phyloP scores from a whole-genome alignment of 2,888 invertebrate species.

The Charanyca ferruginea region DNA sequence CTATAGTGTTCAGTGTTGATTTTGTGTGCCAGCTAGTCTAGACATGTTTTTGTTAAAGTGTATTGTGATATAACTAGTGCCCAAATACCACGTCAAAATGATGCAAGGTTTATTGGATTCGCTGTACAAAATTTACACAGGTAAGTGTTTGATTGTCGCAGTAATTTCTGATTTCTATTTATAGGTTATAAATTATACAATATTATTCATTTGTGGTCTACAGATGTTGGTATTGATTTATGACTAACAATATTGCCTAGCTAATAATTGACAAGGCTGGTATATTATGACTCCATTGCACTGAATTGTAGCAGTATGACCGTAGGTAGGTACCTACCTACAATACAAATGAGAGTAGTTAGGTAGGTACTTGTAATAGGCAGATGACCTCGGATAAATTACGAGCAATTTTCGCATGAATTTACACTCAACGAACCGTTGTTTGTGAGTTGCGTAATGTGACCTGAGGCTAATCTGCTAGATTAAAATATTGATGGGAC shows the following conservation, averaged over 20 bases:
- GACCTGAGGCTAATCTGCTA: constrained; percentile 55
- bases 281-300: constrained; percentile 43
- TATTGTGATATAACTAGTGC: constrained; percentile 72
- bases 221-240: constrained; percentile 47
- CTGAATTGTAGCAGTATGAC: constrained; percentile 43
- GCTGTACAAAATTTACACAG: constrained; percentile 87
- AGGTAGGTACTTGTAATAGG: constrained; percentile 29
- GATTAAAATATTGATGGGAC: constrained; percentile 45
- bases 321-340: constrained; percentile 30
- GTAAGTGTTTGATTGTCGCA: constrained; percentile 70
- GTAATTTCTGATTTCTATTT: constrained; percentile 32
- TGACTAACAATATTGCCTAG: constrained; percentile 41
- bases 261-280: constrained; percentile 48
- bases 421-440: constrained; percentile 60
- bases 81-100: constrained; percentile 79
- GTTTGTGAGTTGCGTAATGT: constrained; percentile 53
- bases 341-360: constrained; percentile 51
- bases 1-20: constrained; percentile 69
- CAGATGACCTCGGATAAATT: constrained; percentile 63
- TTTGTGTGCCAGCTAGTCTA: constrained; percentile 57
- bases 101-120: constrained; percentile 89
- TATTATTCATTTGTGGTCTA: constrained; percentile 37
- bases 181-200: constrained; percentile 30
- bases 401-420: constrained; percentile 60
- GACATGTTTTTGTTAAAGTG: constrained; percentile 64